Conservation (phyloP, 2,113 vertebrate species). For the Willisornis vidua region DNA sequence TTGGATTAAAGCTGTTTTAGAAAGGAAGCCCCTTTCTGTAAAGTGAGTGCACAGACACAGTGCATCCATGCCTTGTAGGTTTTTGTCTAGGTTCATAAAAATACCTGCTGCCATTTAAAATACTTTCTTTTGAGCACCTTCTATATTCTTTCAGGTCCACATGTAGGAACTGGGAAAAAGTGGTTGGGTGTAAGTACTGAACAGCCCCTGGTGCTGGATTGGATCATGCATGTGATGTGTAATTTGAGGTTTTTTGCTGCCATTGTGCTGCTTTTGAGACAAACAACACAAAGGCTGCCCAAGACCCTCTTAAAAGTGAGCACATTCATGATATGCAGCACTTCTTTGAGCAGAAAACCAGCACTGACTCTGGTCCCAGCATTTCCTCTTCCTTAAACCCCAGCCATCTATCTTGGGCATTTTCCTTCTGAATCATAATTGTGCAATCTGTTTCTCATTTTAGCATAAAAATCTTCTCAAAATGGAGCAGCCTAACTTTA, state of each 20-base stretch:
- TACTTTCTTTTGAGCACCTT: not conserved
- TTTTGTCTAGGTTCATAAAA: not conserved
- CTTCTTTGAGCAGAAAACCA: constrained; percentile 46
- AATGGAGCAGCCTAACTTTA: constrained; percentile 72
- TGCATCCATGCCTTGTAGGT: not conserved
- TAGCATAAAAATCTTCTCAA: constrained; percentile 69
- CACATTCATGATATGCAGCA: constrained; percentile 7
- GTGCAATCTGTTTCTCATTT: constrained; percentile 75
- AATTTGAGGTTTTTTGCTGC: constrained; percentile 26
- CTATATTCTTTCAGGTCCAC: not conserved
- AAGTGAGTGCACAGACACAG: not conserved
- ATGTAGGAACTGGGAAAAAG: not conserved
- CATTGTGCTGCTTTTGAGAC: constrained; percentile 39
- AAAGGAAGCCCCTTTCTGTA: not conserved
- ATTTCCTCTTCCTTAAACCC: constrained; percentile 30
- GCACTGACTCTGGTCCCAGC: constrained; percentile 15
- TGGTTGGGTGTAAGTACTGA: not conserved
- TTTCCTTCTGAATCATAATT: constrained; percentile 71
- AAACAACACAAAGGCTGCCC: constrained; percentile 57
- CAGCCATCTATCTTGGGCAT: constrained; percentile 66
- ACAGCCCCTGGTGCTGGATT: not conserved
- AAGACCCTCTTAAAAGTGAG: constrained; percentile 47
- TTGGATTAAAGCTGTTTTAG: constrained; percentile 39
- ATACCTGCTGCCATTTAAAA: not conserved
- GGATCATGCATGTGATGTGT: not conserved